Evolutionary conservation across 92 coral and sea anemone genomes (phyloP).

Genomic region (Palythoa grandis): DNA sequence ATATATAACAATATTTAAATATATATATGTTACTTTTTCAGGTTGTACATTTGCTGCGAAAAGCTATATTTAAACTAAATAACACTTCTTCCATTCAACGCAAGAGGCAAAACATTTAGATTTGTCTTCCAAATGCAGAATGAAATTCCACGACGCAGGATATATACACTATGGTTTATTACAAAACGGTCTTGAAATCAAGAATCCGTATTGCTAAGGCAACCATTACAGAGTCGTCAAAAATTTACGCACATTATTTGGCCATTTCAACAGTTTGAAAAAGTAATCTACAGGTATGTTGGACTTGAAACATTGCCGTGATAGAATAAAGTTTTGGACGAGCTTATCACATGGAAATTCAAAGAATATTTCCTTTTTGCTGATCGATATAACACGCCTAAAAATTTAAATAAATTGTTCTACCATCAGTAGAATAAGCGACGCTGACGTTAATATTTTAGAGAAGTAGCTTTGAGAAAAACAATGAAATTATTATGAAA

Average conservation of each 20-base stretch:
- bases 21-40: neutral
- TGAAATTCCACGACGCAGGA: neutral
- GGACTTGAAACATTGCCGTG: neutral
- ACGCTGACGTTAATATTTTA: neutral
- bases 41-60: slow-evolving; percentile 29
- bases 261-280: neutral
- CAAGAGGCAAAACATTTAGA: neutral
- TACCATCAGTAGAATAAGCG: too few relatives aligned
- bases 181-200: neutral
- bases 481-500: neutral
- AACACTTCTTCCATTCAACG: neutral
- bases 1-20: neutral
- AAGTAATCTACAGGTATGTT: neutral
- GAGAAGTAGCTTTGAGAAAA: neutral
- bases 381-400: neutral
- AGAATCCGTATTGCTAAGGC: slow-evolving; percentile 8
- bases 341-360: neutral
- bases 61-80: neutral
- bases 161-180: neutral
- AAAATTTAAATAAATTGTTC: neutral
- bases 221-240: slow-evolving; percentile 1
- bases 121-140: neutral
- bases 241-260: slow-evolving; percentile 10
- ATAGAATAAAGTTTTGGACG: neutral
- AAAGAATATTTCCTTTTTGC: too few relatives aligned